Conservation (phyloP, 2,113 vertebrate species). For the Lichenostomus cassidix region DNA sequence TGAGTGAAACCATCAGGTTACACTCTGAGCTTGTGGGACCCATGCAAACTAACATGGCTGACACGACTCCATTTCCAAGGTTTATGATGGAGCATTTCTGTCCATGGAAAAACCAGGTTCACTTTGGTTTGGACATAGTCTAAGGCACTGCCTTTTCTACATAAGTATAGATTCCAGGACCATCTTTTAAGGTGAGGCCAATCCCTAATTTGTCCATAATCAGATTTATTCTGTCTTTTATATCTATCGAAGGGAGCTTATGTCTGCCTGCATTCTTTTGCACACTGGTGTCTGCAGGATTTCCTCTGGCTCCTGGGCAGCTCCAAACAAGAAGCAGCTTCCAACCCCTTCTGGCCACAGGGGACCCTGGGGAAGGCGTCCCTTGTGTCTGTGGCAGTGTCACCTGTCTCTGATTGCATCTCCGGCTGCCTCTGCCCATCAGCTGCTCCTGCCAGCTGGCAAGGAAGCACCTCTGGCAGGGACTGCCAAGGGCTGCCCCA, state of each 20-base stretch:
- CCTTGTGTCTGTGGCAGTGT: not conserved
- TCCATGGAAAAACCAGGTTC: not conserved
- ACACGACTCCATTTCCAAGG: not conserved
- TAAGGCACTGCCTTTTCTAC: not conserved
- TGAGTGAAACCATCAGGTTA: not conserved
- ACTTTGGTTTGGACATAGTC: not conserved
- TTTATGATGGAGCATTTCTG: not conserved
- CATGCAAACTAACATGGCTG: not conserved
- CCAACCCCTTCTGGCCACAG: not conserved
- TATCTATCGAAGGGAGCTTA: not conserved
- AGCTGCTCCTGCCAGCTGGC: not conserved
- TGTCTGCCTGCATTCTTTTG: not conserved
- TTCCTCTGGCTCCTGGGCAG: not conserved
- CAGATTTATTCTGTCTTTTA: not conserved
- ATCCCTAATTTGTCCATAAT: not conserved
- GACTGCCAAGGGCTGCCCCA: not conserved
- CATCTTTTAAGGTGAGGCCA: not conserved
- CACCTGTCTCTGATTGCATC: not conserved
- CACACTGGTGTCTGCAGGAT: not conserved
- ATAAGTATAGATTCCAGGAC: not conserved
- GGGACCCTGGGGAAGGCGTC: fast-evolving
- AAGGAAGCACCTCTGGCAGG: not conserved
- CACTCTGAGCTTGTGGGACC: not conserved
- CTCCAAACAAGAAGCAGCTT: not conserved
- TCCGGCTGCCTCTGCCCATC: not conserved